Evolutionary conservation across 1,140 invertebrate genomes (phyloP), one percentile per base, ranked within the genome.

Genomic region (Philopotamus ludificatus): DNA sequence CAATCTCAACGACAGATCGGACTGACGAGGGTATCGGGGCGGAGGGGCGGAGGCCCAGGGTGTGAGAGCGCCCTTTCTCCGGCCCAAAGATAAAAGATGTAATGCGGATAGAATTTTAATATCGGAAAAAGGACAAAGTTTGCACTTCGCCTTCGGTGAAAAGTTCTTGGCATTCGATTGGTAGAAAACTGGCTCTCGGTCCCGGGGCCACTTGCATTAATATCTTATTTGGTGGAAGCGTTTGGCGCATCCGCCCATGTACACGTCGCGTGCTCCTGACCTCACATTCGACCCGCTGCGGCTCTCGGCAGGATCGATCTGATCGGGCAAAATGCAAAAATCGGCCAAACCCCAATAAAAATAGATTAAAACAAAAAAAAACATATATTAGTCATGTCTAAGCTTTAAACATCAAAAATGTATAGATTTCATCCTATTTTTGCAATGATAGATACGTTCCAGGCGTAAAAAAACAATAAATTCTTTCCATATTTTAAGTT

Each of bases 151-250:
- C 28, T n/a, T n/a, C n/a, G n/a, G 28, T 42, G 34, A 39, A 57
- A 57, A 57, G 54, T 57, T 57, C 34, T 57, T 57, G 54, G 54
- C 54, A 57, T 4, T 42, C 54, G 54, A 21, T 20, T 21, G 28
- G 34, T 57, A 10, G 20, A 34, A 34, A 34, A 39, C 23, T 57
- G 34, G 34, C 54, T 57, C 34, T 39, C 34, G 42, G 42, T 28
- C 54, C 54, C n/a, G n/a, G n/a, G 54, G 54, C 42, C 54, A 39
- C 34, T 57, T 57, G 54, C 54, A 57, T 57, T 57, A 57, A 57
- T 57, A 57, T 57, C 34, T 57, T 57, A 57, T 26, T 57, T 57
- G 34, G 42, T 42, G 39, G 39, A 20, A 54, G 41, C 51, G 21
- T 25, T 57, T 57, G 54, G 34, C 54, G 54, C 54, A 57, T 57